phyloP scores from a whole-genome alignment of 2,888 invertebrate genomes.

The Gymnocheta viridis region DNA sequence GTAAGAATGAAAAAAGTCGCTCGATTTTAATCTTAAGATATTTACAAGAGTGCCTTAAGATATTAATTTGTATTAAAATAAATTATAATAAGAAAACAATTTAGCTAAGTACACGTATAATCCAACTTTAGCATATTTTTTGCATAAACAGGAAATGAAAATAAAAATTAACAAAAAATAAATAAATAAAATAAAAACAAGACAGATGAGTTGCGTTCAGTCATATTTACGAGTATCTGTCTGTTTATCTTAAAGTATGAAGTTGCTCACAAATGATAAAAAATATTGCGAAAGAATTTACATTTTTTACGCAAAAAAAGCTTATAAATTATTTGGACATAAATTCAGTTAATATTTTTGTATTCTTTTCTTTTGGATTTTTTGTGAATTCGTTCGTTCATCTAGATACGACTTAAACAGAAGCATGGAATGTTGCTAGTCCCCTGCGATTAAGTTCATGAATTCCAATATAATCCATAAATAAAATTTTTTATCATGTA shows the following conservation, averaged over 20 bases:
- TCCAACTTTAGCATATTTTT: constrained; percentile 25
- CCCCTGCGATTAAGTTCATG: constrained; percentile 14
- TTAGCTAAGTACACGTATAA: not conserved
- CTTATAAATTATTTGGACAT: constrained; percentile 30
- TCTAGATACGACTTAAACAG: not conserved
- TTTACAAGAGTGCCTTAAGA: not conserved
- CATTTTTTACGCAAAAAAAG: constrained; percentile 36
- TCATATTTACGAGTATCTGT: not conserved
- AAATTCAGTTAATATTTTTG: constrained; percentile 11
- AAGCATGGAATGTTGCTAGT: not conserved
- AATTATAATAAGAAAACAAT: not conserved
- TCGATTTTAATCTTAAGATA: not conserved
- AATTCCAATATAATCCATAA: constrained; percentile 39
- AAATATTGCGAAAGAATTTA: constrained; percentile 5
- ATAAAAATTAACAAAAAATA: no score
- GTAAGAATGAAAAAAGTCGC: no score
- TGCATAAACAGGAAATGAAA: not conserved
- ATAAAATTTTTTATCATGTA: not conserved
- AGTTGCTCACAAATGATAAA: constrained; percentile 12
- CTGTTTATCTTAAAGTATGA: constrained; percentile 17
- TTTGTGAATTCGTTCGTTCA: not conserved
- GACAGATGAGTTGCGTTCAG: not conserved
- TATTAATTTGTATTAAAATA: not conserved
- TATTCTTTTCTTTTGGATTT: not conserved
- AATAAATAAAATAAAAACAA: no score